Evolutionary conservation across 2,113 vertebrate genomes (phyloP), one percentile per base, ranked within the genome.

Genomic region (Brachypteracias leptosomus): DNA sequence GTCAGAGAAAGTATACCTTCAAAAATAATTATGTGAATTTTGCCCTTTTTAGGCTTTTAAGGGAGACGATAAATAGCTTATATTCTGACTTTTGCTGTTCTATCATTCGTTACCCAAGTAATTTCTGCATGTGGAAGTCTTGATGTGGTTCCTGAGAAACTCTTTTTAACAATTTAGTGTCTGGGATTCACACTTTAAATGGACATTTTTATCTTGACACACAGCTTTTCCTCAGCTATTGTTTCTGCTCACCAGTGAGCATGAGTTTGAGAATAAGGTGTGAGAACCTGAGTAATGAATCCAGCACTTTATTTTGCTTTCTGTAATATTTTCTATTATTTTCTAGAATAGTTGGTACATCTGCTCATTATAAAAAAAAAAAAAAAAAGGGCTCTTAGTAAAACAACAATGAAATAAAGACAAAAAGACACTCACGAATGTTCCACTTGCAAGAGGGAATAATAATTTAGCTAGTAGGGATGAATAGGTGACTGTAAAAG

Each of bases 191-290:
- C 71, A 89, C 62, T 77, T 91, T 52, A 85, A 93, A 85, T 75
- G 40, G 80, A 42, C 13, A 42, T 51, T 88, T 96, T 94, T 95
- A 92, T 95, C 91, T 94, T 79, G 77, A 85, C 91, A 76, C 46
- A 38, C 89, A 93, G 80, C 57, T 92, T 89, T 91, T 88, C 40
- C 65, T 31, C 85, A 61, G 31, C 29, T 73, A 89, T 91, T 96
- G 66, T 94, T 91, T 88, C 78, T 82, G 17, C 51, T 72, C 36
- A 74, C 29, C 29, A 61, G 35, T 25, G 25, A 82, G 11, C 11
- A 24, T 9, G 70, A 79, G 62, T 36, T 49, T 80, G 59, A 88
- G 66, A 84, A 89, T 31, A 88, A 79, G 59, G 46, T 54, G 20
- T 73, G 31, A 74, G 58, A 93, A 71, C 29, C 44, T 57, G 38